A percentile compares a stretch with the other conserved stretches of the same genome.
phyloP scores from a whole-genome alignment of 1,140 invertebrate species.

The Cherax destructor region DNA sequence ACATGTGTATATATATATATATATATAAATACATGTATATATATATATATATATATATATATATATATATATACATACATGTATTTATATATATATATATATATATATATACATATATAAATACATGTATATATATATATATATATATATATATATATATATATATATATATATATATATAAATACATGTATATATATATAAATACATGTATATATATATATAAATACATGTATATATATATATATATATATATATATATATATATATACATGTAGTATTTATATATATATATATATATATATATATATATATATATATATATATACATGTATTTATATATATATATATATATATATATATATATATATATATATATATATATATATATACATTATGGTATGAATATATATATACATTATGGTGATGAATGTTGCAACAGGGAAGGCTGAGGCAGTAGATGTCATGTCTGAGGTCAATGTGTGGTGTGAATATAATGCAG shows the following conservation, averaged over 20 bases:
- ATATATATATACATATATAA: slow-evolving; percentile 28
- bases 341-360: no score
- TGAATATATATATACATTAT: no score
- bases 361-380: no score
- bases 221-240: background rate
- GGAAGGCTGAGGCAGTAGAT: no score
- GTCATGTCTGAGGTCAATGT: no score
- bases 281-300: background rate
- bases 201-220: background rate
- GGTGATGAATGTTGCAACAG: no score
- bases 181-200: background rate
- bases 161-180: slow-evolving; percentile 16
- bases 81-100: slow-evolving; percentile 28
- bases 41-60: slow-evolving; percentile 38
- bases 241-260: background rate
- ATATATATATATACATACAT: slow-evolving; percentile 39
- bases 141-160: slow-evolving; percentile 49
- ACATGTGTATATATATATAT: background rate
- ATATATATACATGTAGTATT: background rate
- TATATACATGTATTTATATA: background rate
- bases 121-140: slow-evolving; percentile 43
- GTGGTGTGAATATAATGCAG: no score
- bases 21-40: background rate
- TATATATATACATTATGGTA: no score
- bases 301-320: background rate